A percentile compares a stretch with the other conserved stretches of the same genome.
These are phyloP conservation scores for Anthopleura sola DNA, from an alignment of 64 coral and sea anemone species.

Conservation along the genomic window DNA sequence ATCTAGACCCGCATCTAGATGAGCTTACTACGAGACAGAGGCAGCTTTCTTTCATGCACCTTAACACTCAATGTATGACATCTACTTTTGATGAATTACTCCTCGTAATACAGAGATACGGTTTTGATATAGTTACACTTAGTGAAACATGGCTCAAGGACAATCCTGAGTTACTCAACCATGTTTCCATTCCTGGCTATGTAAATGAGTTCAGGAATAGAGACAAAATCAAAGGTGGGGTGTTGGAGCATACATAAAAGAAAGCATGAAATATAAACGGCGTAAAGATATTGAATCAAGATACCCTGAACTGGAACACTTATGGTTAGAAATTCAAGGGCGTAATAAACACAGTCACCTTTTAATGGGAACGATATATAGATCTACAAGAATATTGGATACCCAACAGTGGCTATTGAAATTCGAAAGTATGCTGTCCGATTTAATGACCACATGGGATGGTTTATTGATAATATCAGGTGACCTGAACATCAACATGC, in stretches of 20 bases:
- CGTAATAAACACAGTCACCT: background rate
- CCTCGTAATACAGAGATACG: background rate
- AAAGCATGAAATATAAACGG: conserved; percentile 5
- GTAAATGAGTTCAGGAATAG: conserved; percentile 20
- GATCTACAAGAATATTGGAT: conserved; percentile 18
- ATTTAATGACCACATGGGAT: conserved; percentile 12
- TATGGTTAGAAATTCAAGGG: conserved; percentile 5
- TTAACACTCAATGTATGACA: conserved; percentile 20
- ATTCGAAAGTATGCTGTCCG: conserved; percentile 13
- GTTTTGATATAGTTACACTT: conserved; percentile 17
- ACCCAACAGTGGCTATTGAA: conserved; percentile 12
- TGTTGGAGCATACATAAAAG: conserved; percentile 24
- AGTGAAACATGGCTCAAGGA: conserved; percentile 33
- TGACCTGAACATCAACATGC: conserved; percentile 27
- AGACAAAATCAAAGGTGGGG: conserved; percentile 38
- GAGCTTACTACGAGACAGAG: background rate
- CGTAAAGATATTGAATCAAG: too few species aligned
- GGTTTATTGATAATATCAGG: conserved; percentile 32
- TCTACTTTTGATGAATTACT: conserved; percentile 23
- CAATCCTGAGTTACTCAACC: background rate
- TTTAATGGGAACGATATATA: conserved; percentile 9
- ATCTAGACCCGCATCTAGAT: background rate
- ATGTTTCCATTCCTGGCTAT: conserved; percentile 43
- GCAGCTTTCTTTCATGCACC: background rate
- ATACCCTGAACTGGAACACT: conserved; percentile 25